A percentile compares a stretch with the other conserved stretches of the same genome.
Evolutionary conservation across 2,888 invertebrate genomes (phyloP).

Genomic region (Metellina segmentata): DNA sequence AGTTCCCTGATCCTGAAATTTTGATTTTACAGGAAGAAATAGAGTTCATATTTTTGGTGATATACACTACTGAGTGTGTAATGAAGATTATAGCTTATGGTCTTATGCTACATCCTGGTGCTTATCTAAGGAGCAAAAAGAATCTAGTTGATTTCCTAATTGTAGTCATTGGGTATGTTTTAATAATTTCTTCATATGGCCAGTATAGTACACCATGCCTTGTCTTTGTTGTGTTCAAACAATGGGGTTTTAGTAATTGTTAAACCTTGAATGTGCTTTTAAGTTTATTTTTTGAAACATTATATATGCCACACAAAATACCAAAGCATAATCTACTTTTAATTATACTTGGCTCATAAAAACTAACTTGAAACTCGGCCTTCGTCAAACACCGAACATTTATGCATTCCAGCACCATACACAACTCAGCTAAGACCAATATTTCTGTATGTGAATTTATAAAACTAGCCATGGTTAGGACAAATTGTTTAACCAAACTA

Average conservation of each 20-base stretch:
- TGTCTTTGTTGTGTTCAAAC: not conserved
- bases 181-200: not conserved
- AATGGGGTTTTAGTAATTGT: not conserved
- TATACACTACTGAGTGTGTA: slow-evolving; percentile 98
- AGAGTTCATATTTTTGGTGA: slow-evolving; percentile 98
- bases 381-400: too few relatives aligned
- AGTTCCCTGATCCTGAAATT: not conserved
- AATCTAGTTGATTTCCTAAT: slow-evolving; percentile 91
- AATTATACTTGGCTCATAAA: not conserved
- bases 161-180: slow-evolving; percentile 97
- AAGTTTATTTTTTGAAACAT: not conserved
- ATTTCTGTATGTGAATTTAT: too few relatives aligned
- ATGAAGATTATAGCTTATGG: slow-evolving; percentile 99
- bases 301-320: not conserved
- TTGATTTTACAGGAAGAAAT: slow-evolving; percentile 91
- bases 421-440: too few relatives aligned
- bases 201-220: not conserved
- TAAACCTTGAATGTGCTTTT: not conserved
- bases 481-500: too few relatives aligned
- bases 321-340: not conserved
- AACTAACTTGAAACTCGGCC: not conserved
- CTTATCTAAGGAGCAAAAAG: slow-evolving; percentile 99
- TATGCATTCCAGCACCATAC: too few relatives aligned
- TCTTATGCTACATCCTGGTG: slow-evolving; percentile 97
- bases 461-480: too few relatives aligned